phyloP scores from a whole-genome alignment of 2,113 vertebrate species.

The Rhombomys opimus region DNA sequence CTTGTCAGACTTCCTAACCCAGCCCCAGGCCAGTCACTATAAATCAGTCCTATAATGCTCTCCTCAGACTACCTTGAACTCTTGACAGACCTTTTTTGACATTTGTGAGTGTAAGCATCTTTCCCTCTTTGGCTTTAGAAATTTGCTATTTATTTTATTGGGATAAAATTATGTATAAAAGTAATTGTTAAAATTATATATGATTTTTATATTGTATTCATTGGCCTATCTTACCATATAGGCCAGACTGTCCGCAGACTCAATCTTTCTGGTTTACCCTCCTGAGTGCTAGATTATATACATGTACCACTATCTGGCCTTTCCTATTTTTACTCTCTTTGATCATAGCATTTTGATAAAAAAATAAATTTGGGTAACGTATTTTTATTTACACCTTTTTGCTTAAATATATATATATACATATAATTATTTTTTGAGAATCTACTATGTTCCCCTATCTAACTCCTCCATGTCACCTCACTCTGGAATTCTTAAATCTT shows the following conservation, averaged over 20 bases:
- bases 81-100: neutral
- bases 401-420: too few relatives aligned
- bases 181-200: neutral
- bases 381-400: neutral
- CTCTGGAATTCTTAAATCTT: too few relatives aligned
- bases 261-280: neutral
- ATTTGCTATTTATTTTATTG: conserved; percentile 19
- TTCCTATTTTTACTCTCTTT: neutral
- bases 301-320: neutral
- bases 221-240: neutral
- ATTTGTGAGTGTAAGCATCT: conserved; percentile 23
- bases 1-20: neutral
- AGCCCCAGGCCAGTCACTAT: neutral
- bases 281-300: neutral
- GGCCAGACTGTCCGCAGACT: neutral
- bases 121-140: neutral
- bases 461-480: too few relatives aligned
- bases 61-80: neutral
- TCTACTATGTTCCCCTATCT: too few relatives aligned
- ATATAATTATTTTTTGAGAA: too few relatives aligned
- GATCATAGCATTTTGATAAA: neutral
- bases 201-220: neutral
- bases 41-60: neutral
- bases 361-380: neutral
- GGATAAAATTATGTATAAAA: neutral